Percentiles rank a stretch among this genome's conserved stretches.
Evolutionary conservation across 2,113 vertebrate genomes (phyloP).

Genomic region (Calonectris borealis): DNA sequence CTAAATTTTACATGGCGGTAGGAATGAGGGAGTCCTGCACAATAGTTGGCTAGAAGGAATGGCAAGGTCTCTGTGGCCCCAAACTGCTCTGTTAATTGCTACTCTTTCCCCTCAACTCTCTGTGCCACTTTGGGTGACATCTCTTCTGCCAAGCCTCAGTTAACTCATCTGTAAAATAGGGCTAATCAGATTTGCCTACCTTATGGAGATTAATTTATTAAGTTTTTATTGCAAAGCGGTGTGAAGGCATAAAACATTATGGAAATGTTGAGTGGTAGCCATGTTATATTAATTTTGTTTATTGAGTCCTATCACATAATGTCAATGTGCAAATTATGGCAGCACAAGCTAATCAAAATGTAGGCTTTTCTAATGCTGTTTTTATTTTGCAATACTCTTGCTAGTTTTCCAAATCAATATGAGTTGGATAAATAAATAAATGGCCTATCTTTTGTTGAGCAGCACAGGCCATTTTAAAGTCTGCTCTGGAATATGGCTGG

Average conservation of each 20-base stretch:
- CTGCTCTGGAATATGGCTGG: background rate
- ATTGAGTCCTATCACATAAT: conserved; percentile 50
- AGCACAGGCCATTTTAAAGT: background rate
- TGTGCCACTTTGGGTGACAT: background rate
- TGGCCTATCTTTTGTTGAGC: background rate
- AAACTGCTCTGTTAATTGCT: background rate
- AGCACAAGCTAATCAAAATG: conserved; percentile 30
- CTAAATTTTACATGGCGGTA: background rate
- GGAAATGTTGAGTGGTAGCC: conserved; percentile 26
- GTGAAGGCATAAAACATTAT: conserved; percentile 14
- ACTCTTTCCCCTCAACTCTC: background rate
- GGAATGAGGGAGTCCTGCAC: background rate
- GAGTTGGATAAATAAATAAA: conserved; percentile 20
- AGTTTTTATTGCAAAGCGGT: background rate
- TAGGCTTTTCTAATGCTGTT: background rate
- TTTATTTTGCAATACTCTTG: conserved; percentile 12
- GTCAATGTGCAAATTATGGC: conserved; percentile 37
- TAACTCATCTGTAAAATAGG: conserved; percentile 44
- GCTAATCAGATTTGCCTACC: conserved; percentile 42
- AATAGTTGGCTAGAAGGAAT: background rate
- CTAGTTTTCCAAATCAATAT: conserved; percentile 22
- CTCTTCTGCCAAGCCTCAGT: conserved; percentile 4
- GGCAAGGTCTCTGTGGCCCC: background rate
- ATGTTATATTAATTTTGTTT: conserved; percentile 49
- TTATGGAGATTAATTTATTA: conserved; percentile 46